These are phyloP conservation scores for Pollimyrus isidori DNA, from an alignment of 2,113 vertebrate species.

Conservation along the genomic window DNA sequence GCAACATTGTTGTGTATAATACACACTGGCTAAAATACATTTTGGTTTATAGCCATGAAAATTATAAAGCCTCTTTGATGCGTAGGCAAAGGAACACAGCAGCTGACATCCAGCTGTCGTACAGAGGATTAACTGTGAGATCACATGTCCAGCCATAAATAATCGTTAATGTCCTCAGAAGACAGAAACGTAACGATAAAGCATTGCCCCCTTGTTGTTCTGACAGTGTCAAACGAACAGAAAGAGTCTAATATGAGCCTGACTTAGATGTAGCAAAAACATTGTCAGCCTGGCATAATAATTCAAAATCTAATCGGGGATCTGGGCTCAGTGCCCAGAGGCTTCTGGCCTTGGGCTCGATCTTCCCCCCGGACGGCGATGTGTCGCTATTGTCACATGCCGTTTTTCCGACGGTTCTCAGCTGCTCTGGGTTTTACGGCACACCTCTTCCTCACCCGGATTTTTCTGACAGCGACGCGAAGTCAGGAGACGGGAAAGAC, in stretches of 20 bases:
- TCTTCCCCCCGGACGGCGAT: not conserved
- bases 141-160: not conserved
- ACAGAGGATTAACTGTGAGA: not conserved
- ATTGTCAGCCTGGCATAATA: conserved; percentile 7
- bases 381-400: not conserved
- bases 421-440: not conserved
- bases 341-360: not conserved
- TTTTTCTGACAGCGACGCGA: not conserved
- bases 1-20: not conserved
- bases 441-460: not conserved
- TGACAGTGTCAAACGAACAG: not conserved
- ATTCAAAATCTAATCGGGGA: conserved; percentile 22
- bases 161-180: not conserved
- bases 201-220: not conserved
- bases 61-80: not conserved
- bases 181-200: not conserved
- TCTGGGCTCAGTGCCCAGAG: conserved; percentile 12
- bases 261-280: not conserved
- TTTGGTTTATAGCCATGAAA: not conserved
- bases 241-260: not conserved
- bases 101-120: not conserved
- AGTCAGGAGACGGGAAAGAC: not conserved
- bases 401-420: not conserved
- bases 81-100: not conserved
- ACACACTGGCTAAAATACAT: not conserved